phyloP scores from a whole-genome alignment of 2,113 vertebrate genomes.

The Pan paniscus region DNA sequence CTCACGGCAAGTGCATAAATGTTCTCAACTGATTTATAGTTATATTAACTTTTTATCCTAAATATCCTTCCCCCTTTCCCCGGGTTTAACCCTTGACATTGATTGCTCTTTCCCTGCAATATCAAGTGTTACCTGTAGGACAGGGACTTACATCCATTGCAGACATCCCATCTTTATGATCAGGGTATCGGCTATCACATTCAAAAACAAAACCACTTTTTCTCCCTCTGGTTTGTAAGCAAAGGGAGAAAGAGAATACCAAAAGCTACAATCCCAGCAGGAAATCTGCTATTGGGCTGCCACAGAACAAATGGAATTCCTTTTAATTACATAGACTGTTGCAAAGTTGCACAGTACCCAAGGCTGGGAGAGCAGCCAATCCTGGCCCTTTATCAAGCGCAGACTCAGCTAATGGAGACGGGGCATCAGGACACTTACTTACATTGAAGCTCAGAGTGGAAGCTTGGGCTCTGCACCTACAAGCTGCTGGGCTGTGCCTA shows the following conservation, averaged over 20 bases:
- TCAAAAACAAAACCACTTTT: not conserved
- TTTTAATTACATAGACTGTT: not conserved
- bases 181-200: not conserved
- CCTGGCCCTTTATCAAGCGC: not conserved
- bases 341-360: not conserved
- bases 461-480: not conserved
- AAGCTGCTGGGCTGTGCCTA: not conserved
- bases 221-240: not conserved
- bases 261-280: not conserved
- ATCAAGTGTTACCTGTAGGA: not conserved
- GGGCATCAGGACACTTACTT: no score
- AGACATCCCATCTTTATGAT: not conserved
- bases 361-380: not conserved
- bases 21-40: not conserved
- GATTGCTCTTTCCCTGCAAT: not conserved
- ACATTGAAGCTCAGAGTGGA: not conserved
- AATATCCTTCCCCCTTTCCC: not conserved
- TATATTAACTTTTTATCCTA: not conserved
- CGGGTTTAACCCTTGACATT: not conserved
- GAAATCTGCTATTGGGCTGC: not conserved
- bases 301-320: not conserved
- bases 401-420: not conserved
- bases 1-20: not conserved
- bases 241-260: not conserved
- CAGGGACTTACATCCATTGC: not conserved